Evolutionary conservation across 2,113 vertebrate species (phyloP).

Genomic region (Vimba vimba): DNA sequence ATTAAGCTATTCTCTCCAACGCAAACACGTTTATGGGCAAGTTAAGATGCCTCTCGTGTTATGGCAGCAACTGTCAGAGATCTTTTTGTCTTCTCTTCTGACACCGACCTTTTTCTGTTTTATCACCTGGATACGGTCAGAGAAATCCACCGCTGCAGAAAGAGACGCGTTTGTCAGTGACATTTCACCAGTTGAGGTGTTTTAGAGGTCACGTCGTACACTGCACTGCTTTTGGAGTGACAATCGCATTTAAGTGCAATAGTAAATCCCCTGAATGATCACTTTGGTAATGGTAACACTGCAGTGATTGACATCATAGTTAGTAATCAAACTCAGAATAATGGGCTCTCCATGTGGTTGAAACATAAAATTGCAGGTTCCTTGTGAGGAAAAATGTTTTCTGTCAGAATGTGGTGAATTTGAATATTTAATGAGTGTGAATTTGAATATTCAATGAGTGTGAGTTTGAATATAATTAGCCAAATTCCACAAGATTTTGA

Average conservation of each 20-base stretch:
- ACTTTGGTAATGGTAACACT: not conserved
- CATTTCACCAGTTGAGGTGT: conserved; percentile 13
- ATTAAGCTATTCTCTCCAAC: conserved; percentile 60
- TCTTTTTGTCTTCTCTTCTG: conserved; percentile 55
- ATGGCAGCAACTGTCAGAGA: conserved; percentile 58
- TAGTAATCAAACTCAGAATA: not conserved
- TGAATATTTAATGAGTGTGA: not conserved
- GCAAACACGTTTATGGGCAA: conserved; percentile 56
- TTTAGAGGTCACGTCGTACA: not conserved
- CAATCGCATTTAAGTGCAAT: not conserved
- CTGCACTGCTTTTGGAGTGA: not conserved
- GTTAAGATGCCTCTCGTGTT: conserved; percentile 56
- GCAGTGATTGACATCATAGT: not conserved
- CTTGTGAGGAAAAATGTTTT: not conserved
- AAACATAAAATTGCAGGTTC: not conserved
- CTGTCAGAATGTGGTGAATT: not conserved
- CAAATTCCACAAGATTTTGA: too few species aligned
- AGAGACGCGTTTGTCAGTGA: conserved; percentile 27
- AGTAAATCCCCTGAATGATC: not conserved
- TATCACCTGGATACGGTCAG: conserved; percentile 54
- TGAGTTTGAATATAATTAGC: not conserved
- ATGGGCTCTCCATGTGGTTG: not conserved
- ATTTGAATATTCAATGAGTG: not conserved
- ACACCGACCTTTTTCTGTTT: conserved; percentile 49
- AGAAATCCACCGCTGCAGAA: conserved; percentile 27